Evolutionary conservation across 2,797 vertebrate genomes (phyloP).

Genomic region (Leptatherina wallacei): DNA sequence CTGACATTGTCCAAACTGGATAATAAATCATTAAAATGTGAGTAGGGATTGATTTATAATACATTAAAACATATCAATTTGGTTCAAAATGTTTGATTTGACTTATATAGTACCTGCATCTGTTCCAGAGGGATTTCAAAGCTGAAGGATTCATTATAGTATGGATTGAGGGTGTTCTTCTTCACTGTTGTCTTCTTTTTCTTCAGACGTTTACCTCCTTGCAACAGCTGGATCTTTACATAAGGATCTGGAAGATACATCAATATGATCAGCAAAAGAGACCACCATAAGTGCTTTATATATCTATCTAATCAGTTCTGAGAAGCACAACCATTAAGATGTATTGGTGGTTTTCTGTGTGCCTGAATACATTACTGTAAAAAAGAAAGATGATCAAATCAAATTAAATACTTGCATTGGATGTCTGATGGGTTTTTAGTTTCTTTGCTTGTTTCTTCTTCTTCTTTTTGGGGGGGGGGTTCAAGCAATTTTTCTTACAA

Average conservation of each 20-base stretch:
- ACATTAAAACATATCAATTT: neutral
- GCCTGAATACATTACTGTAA: too few relatives aligned
- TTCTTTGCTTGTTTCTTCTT: too few relatives aligned
- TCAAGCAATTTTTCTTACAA: too few relatives aligned
- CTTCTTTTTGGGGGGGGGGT: too few relatives aligned
- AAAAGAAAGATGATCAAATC: too few relatives aligned
- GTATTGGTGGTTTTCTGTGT: too few relatives aligned
- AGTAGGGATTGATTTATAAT: neutral
- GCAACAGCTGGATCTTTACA: conserved; percentile 97
- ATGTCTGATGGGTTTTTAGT: too few relatives aligned
- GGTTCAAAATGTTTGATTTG: conserved; percentile 2
- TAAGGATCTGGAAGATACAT: conserved; percentile 89
- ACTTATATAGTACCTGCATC: conserved; percentile 89
- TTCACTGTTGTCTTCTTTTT: conserved; percentile 99
- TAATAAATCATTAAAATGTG: neutral
- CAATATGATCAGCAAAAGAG: conserved; percentile 13
- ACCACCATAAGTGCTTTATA: neutral
- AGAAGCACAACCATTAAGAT: neutral
- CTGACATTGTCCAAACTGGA: neutral
- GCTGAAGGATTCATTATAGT: conserved; percentile 99
- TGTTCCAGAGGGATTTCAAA: conserved; percentile 98
- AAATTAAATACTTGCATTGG: too few relatives aligned
- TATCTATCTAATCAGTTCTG: neutral
- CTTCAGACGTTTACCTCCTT: conserved; percentile 96
- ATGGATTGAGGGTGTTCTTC: conserved; percentile 98